Evolutionary conservation across 2,113 vertebrate species (phyloP).

Genomic region (Orycteropus afer): DNA sequence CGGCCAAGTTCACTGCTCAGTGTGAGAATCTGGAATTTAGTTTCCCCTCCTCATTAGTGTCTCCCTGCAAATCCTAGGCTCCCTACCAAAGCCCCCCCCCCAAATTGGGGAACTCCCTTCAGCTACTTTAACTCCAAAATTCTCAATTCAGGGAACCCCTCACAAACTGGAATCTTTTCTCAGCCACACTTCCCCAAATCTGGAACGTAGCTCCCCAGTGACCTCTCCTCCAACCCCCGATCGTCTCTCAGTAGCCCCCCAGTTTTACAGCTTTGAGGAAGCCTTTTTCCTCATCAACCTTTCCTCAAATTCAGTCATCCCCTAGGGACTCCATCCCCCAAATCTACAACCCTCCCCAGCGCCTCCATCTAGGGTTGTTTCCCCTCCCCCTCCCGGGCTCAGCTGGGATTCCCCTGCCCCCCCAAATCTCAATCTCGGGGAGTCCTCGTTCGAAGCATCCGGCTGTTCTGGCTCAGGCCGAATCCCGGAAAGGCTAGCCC

Average conservation of each 20-base stretch:
- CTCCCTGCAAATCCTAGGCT: background rate
- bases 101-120: background rate
- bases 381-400: background rate
- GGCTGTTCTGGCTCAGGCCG: background rate
- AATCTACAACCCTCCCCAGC: background rate
- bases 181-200: constrained; percentile 33
- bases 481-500: background rate
- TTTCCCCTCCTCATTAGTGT: background rate
- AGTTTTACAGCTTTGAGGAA: background rate
- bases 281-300: background rate
- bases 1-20: constrained; percentile 52
- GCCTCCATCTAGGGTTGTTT: background rate
- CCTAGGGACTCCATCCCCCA: background rate
- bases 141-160: background rate
- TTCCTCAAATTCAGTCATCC: background rate
- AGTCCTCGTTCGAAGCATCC: background rate
- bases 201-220: background rate
- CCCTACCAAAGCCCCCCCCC: background rate
- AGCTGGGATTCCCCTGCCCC: constrained; percentile 43
- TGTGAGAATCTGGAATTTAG: background rate
- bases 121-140: background rate
- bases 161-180: background rate
- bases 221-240: background rate
- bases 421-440: background rate
- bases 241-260: background rate